Evolutionary conservation across 64 coral and sea anemone species (phyloP).

Genomic region (Acropora tenuis): DNA sequence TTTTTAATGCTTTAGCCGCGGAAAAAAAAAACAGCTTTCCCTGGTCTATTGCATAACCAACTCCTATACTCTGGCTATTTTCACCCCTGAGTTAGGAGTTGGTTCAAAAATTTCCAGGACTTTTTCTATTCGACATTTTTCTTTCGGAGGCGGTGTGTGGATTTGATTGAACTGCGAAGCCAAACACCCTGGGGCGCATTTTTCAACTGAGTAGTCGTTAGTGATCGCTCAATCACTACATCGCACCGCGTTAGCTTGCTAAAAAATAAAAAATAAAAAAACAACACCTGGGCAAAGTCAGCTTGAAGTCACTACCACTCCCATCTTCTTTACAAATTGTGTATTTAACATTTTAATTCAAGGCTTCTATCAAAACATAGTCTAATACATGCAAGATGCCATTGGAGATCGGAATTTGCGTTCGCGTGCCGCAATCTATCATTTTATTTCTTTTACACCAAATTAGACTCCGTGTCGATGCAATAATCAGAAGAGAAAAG

Average conservation of each 20-base stretch:
- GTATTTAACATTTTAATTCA: not conserved
- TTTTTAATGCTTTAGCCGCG: no score
- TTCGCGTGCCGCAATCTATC: slow-evolving; percentile 26
- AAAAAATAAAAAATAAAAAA: not conserved
- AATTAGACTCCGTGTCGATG: not conserved
- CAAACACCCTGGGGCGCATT: not conserved
- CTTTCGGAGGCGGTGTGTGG: not conserved
- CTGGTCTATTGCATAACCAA: no score
- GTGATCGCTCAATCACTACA: slow-evolving; percentile 22
- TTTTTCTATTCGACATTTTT: not conserved
- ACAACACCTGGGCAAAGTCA: not conserved
- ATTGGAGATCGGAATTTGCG: not conserved
- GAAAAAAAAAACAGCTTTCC: no score
- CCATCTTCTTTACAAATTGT: not conserved
- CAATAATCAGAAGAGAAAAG: not conserved
- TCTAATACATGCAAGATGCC: slow-evolving; percentile 15
- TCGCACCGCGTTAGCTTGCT: not conserved
- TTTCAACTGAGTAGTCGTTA: not conserved
- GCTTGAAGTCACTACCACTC: not conserved
- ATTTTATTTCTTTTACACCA: not conserved
- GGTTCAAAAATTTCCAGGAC: not conserved
- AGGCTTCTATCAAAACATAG: not conserved
- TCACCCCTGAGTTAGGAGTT: not conserved
- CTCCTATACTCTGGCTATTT: not conserved
- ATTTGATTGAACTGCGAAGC: not conserved